Evolutionary conservation across 2,797 vertebrate species (phyloP), one percentile per base, ranked within the genome.

Genomic region (Myiotriccus ornatus): DNA sequence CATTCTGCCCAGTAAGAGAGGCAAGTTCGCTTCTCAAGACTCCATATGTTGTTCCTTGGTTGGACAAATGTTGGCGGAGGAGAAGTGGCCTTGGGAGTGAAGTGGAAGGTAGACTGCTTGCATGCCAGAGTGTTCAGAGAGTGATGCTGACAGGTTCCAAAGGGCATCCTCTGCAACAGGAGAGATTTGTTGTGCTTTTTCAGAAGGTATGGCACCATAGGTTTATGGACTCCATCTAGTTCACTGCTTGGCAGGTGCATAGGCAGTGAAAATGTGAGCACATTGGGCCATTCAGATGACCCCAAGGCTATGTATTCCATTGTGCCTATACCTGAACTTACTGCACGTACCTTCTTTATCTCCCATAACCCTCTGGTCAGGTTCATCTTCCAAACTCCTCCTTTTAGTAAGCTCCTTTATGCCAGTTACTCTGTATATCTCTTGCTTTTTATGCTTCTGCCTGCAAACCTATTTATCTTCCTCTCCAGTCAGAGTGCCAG

Each of bases 111-210:
- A 46, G 32, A 70, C 77, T 7, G 0, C 10, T 92, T 93, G n/a
- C 37, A 9, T 89, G 68, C 95, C 83, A 93, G 68, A 35, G 25
- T n/a, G 37, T 97, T 96, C 62, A 77, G 64, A 86, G 44, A 80
- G 15, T 2, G 39, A 55, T 84, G 52, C 44, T 90, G 49, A 47
- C 57, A 41, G 6, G 16, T 95, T 95, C 81, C 67, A 79, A 81
- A 95, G 75, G 64, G 41, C 73, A 60, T 84, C 69, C 41, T 91
- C 88, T 91, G 34, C 67, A 50, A 32, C 37, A 88, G n/a, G n/a
- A 47, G 12, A 63, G 44, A 70, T 86, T 71, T 60, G 41, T 70
- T 95, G 60, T 82, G 46, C 57, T 87, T 67, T 93, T 85, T 39
- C 76, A 69, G 37, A 83, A 87, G 24, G 14, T 52, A 43, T 47